Conservation (phyloP, 2,113 vertebrate species). For the Sinosuthora webbiana region DNA sequence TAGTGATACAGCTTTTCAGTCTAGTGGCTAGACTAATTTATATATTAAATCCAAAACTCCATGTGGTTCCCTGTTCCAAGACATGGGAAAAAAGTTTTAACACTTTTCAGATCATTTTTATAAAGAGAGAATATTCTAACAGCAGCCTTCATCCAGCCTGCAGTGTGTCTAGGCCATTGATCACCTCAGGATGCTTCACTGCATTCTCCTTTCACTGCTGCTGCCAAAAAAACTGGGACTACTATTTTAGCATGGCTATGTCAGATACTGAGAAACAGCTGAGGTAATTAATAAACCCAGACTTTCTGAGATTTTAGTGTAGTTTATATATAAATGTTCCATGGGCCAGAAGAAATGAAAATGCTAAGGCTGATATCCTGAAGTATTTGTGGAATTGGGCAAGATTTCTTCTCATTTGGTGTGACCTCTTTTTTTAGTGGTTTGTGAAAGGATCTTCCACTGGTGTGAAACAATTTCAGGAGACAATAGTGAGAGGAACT, state of each 20-base stretch:
- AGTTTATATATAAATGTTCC: neutral
- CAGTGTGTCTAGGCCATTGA: neutral
- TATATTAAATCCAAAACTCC: neutral
- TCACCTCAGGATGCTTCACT: neutral
- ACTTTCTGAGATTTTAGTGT: neutral
- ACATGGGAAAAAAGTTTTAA: neutral
- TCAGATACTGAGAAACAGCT: neutral
- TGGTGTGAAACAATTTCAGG: neutral
- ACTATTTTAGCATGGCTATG: neutral
- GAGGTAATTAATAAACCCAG: neutral
- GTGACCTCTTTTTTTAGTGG: neutral
- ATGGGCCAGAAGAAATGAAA: neutral
- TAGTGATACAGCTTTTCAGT: neutral
- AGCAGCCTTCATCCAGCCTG: neutral
- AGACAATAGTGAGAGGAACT: neutral
- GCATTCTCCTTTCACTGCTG: neutral
- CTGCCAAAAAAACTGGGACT: neutral
- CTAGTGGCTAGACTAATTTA: neutral
- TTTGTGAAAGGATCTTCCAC: neutral
- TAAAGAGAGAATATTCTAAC: neutral
- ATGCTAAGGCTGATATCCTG: neutral
- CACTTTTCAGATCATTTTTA: neutral
- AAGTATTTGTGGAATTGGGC: neutral
- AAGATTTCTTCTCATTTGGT: neutral
- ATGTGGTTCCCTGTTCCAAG: neutral